These are phyloP conservation scores for Drepanosiphum platanoidis DNA, from an alignment of 2,888 invertebrate genomes.

Conservation along the genomic window DNA sequence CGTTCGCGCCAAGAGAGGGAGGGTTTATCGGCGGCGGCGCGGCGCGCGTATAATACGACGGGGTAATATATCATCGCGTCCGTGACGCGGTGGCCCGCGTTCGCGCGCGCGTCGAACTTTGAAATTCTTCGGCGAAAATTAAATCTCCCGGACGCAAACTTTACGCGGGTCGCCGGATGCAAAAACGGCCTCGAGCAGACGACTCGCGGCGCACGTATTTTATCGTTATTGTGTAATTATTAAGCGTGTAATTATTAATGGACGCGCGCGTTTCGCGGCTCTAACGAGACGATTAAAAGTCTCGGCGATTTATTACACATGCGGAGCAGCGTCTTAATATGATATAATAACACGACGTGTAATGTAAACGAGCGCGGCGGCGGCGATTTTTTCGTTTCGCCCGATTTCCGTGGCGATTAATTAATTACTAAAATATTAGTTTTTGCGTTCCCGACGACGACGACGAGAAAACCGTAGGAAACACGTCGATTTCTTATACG, in stretches of 20 bases:
- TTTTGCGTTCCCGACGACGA: too few relatives aligned
- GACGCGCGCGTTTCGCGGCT: background rate
- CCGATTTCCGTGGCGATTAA: too few relatives aligned
- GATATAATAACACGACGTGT: background rate
- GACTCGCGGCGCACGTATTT: too few relatives aligned
- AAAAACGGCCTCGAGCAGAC: conserved; percentile 14
- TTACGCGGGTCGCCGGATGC: conserved; percentile 21
- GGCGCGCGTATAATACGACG: too few relatives aligned
- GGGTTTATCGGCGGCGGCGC: too few relatives aligned
- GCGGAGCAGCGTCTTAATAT: background rate
- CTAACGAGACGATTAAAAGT: conserved; percentile 8
- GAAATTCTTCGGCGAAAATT: conserved; percentile 38
- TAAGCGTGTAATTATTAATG: conserved; percentile 20
- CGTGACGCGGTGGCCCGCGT: too few relatives aligned
- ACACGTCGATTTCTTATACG: too few relatives aligned
- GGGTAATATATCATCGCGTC: too few relatives aligned
- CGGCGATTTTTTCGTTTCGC: background rate
- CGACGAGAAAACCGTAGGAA: too few relatives aligned
- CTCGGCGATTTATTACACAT: background rate
- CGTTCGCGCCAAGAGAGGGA: background rate
- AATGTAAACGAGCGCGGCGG: background rate
- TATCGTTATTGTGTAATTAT: too few relatives aligned
- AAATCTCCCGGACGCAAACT: conserved; percentile 37
- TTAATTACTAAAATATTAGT: too few relatives aligned
- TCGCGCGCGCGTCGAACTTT: background rate